Evolutionary conservation across 2,888 invertebrate species (phyloP).

Genomic region (Dascillus cervinus): DNA sequence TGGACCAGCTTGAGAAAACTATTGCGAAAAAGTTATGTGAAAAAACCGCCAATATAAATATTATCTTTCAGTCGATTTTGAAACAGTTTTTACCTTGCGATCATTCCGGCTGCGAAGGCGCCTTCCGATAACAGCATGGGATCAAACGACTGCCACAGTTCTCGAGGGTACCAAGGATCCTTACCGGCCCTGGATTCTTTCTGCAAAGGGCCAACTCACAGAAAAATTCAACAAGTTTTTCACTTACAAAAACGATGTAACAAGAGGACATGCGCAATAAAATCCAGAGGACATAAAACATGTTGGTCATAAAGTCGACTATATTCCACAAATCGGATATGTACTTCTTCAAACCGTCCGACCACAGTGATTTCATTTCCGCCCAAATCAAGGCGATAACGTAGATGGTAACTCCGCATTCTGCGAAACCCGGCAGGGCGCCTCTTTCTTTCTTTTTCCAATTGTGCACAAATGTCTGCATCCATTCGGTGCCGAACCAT

Average conservation of each 20-base stretch:
- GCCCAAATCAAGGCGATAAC: conserved; percentile 91
- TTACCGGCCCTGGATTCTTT: conserved; percentile 64
- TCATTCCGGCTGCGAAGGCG: conserved; percentile 95
- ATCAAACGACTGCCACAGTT: conserved; percentile 91
- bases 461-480: conserved; percentile 62
- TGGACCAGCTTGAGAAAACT: conserved; percentile 92
- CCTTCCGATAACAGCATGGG: conserved; percentile 91
- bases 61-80: background rate
- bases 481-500: conserved; percentile 70
- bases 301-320: conserved; percentile 94
- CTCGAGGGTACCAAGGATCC: conserved; percentile 80
- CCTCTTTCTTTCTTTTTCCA: conserved; percentile 76
- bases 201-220: conserved; percentile 19
- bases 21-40: conserved; percentile 13
- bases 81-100: conserved; percentile 69
- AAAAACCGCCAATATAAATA: background rate
- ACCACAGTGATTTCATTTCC: conserved; percentile 87
- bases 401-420: conserved; percentile 77
- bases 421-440: conserved; percentile 70
- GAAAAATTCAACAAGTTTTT: background rate
- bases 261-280: conserved; percentile 82
- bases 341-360: conserved; percentile 84
- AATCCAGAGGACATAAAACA: conserved; percentile 92
- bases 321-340: conserved; percentile 96
- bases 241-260: conserved; percentile 76